Base-by-base conservation (phyloP, 2,797 vertebrate genomes). In the Botia kubotai region DNA sequence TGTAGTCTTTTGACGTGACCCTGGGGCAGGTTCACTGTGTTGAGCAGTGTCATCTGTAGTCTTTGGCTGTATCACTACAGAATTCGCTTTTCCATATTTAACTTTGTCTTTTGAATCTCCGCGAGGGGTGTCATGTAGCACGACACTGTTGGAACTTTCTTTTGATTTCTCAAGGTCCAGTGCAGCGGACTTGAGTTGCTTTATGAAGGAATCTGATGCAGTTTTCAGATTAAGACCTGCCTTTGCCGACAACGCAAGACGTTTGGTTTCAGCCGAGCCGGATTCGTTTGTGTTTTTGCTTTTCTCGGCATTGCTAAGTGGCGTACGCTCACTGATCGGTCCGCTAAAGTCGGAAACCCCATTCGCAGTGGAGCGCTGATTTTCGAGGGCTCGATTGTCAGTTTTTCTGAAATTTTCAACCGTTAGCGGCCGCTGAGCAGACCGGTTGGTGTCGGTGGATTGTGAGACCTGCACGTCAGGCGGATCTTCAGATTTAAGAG, bases 1-100 rank as follows among this genome's bases (percentile, higher is more conserved):
- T 36, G 92, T 92, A 84, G 97, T 94, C 89, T 98, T 99, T 82
- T 95, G 95, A 0, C 97, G 94, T 2, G 96, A 96, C 5, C 96
- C 97, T 0, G 94, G 94, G 10, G 96, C 97, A 0, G 96, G 90
- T 66, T 98, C 97, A 89, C 95, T 92, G 0, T 96, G 94, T 0
- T 96, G 97, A 14, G 96, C 96, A 53, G 96, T 95, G 0, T 50
- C 58, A 19, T 36, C 29, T 12, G 58, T 46, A 7, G 43, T 88
- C 75, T 85, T 87, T 50, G 88, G 65, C 11, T 71, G 57, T 52
- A 33, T 72, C 2, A 21, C 50, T 19, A 50, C 70, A 73, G 60
- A 73, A 29, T 11, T 57, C 6, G 10, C 36, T 67, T 58, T 14
- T 7, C 4, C 52, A 14, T 39, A 8, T 74, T 36, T 48, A 33